Percentiles rank a stretch among this genome's conserved stretches.
Conservation (phyloP, 2,888 invertebrate species). For the Idaea straminata region DNA sequence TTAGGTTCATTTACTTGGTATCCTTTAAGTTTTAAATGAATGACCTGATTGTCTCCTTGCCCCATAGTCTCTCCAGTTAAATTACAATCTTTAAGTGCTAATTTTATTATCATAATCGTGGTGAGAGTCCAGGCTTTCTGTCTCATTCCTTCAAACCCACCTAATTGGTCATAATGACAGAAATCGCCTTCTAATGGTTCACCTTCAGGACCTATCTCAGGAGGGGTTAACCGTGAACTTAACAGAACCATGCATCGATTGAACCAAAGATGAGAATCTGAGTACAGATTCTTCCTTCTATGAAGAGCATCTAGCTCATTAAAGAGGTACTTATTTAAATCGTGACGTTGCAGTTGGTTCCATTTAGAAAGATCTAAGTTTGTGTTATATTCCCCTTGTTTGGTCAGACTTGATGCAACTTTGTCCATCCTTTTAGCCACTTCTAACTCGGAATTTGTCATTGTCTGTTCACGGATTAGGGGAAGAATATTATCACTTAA, state of each 20-base stretch:
- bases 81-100: too few relatives aligned
- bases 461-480: neutral
- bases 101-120: constrained; percentile 6
- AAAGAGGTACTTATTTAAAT: constrained; percentile 7
- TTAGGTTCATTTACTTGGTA: too few relatives aligned
- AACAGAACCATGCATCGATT: constrained; percentile 8
- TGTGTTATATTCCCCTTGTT: too few relatives aligned
- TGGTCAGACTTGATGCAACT: neutral
- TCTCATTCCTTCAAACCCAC: constrained; percentile 10
- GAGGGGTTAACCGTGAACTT: constrained; percentile 6
- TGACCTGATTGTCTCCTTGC: too few relatives aligned
- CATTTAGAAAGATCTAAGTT: constrained; percentile 4
- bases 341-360: constrained; percentile 6
- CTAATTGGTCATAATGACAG: constrained; percentile 5
- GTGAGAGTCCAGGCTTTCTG: constrained; percentile 12
- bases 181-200: constrained; percentile 2
- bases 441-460: constrained; percentile 9
- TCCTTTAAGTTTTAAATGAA: too few relatives aligned
- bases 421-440: constrained; percentile 8
- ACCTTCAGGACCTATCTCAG: constrained; percentile 3
- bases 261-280: constrained; percentile 8
- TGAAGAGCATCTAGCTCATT: neutral
- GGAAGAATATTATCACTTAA: constrained; percentile 9
- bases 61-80: too few relatives aligned
- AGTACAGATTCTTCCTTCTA: constrained; percentile 3